Conservation (phyloP, 2,797 vertebrate genomes). For the Ctenosaura bakeri region DNA sequence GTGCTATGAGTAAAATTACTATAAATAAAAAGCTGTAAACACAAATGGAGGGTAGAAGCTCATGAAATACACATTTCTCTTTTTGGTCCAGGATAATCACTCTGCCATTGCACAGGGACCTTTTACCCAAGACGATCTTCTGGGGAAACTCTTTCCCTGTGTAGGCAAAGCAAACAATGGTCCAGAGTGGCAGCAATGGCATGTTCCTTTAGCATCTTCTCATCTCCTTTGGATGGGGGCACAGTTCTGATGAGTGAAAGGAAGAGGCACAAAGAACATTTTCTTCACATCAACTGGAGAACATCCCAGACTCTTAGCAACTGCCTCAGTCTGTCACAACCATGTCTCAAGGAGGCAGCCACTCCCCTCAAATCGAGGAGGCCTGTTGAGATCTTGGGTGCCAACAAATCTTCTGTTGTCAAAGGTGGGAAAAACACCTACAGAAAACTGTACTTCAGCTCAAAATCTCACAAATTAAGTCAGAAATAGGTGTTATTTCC, state of each 20-base stretch:
- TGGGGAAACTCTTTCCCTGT: slow-evolving; percentile 7
- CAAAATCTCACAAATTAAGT: slow-evolving; percentile 8
- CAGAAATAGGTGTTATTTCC: slow-evolving; percentile 3
- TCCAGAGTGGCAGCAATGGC: neutral
- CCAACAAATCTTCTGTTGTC: slow-evolving; percentile 28
- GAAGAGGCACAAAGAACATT: slow-evolving; percentile 25
- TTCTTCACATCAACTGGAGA: slow-evolving; percentile 13
- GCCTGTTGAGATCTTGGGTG: slow-evolving; percentile 5
- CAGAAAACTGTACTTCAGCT: slow-evolving; percentile 24
- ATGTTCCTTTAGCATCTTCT: slow-evolving; percentile 3
- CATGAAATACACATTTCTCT: neutral
- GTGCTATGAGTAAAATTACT: neutral
- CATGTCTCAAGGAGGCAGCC: slow-evolving; percentile 18
- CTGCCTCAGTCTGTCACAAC: slow-evolving; percentile 1
- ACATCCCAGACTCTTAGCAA: slow-evolving; percentile 14
- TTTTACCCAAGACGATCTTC: too few relatives aligned
- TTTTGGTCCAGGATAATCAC: slow-evolving; percentile 9
- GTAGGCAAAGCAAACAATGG: neutral
- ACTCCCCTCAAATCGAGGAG: slow-evolving; percentile 9
- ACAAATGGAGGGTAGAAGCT: slow-evolving; percentile 8
- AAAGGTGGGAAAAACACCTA: neutral
- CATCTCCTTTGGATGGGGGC: neutral
- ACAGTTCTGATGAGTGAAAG: neutral
- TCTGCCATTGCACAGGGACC: neutral
- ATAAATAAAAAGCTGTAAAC: slow-evolving; percentile 27